Conservation (phyloP, 2,888 invertebrate genomes). For the Bombylius major region DNA sequence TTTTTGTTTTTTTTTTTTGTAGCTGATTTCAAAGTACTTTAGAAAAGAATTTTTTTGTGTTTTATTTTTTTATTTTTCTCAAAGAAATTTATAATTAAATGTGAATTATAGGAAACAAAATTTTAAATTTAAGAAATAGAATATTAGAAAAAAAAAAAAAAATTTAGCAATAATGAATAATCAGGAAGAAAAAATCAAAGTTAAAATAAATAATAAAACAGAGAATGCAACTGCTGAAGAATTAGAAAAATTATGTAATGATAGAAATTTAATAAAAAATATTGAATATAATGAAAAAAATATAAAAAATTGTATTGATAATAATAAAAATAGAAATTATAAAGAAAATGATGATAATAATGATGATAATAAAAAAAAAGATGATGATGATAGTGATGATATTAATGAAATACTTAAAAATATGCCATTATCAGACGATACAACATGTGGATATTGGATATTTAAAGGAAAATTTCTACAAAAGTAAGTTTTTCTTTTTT, state of each 20-base stretch:
- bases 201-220: background rate
- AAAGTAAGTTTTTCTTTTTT: slow-evolving; percentile 38
- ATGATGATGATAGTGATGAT: slow-evolving; percentile 20
- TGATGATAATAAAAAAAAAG: slow-evolving; percentile 1
- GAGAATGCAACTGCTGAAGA: slow-evolving; percentile 10
- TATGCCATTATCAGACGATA: slow-evolving; percentile 46
- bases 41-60: no score
- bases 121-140: no score
- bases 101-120: no score
- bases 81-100: no score
- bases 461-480: slow-evolving; percentile 45
- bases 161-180: no score
- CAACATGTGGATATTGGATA: slow-evolving; percentile 51
- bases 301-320: background rate
- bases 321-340: slow-evolving; percentile 6
- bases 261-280: slow-evolving; percentile 7
- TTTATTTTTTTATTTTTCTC: no score
- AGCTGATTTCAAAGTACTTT: no score
- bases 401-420: slow-evolving; percentile 39
- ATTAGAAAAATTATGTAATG: slow-evolving; percentile 11
- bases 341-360: slow-evolving; percentile 8
- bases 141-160: no score
- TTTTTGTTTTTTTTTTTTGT: no score
- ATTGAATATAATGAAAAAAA: slow-evolving; percentile 9
- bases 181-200: no score